Evolutionary conservation across 2,797 vertebrate species (phyloP), one percentile per base, ranked within the genome.

Genomic region (Epinephelus coioides): DNA sequence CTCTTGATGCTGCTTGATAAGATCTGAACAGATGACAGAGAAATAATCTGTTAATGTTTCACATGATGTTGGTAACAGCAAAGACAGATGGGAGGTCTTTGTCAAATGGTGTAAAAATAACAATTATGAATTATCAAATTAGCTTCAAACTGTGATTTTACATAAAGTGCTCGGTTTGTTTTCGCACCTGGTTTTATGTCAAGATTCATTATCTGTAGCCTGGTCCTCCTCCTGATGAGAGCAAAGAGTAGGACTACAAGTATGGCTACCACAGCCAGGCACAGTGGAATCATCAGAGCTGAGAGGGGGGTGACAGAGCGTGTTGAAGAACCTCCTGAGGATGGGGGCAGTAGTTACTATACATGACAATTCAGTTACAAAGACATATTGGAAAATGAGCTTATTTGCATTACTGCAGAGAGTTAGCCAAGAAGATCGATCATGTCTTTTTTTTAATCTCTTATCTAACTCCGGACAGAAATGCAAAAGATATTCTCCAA

Each of bases 201-300:
- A 6, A 12, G 9, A 44, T 83, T 82, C 62, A 76, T 84, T 66
- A 57, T 62, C 11, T 70, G 72, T 69, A 74, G 69, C 18, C 59
- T 63, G 23, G 72, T 10, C 63, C 56, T 91, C 78, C 55, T 90
- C 73, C 76, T 86, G 79, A 25, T 76, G 17, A 94, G 5, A n/a
- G 84, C 34, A 27, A 56, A 72, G 69, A 95, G 46, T 2, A 88
- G 15, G 12, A 84, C 19, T 8, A 76, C 64, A 43, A 91, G 5
- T 15, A 88, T 13, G 49, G 43, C 63, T 2, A 25, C 63, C 12
- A 82, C 55, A 25, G 79, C 47, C 46, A 95, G 60, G 59, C 82
- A 69, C 25, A 95, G 44, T 2, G 88, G 90, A n/a, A 95, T 65
- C 13, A 93, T 27, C 57, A 94, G 25, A 49, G 82, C 59, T n/a